Percentiles rank a stretch among this genome's conserved stretches.
These are phyloP conservation scores for Amazona vittata DNA, from an alignment of 2,113 vertebrate species.

Conservation along the genomic window DNA sequence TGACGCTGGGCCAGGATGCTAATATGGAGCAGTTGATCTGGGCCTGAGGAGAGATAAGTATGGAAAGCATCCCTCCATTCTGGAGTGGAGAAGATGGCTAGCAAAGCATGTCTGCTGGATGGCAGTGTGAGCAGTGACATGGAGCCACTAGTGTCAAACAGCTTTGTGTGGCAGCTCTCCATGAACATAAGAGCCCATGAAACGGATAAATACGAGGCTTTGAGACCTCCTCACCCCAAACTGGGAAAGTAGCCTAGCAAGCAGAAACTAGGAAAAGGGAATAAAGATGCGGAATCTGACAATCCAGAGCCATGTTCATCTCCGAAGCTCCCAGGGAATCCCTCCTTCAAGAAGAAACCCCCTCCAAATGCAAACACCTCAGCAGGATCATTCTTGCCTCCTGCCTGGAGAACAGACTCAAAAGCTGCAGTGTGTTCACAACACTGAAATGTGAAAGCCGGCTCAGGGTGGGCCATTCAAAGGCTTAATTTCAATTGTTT, in stretches of 20 bases:
- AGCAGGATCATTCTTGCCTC: neutral
- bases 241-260: neutral
- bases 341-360: neutral
- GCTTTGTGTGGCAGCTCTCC: neutral
- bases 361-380: neutral
- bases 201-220: neutral
- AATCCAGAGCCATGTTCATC: neutral
- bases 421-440: neutral
- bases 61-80: neutral
- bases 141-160: neutral
- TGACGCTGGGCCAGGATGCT: neutral
- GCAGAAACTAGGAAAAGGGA: neutral
- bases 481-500: neutral
- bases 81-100: neutral
- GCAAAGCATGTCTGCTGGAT: neutral
- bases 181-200: neutral
- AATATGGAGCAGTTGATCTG: neutral
- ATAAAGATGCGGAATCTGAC: neutral
- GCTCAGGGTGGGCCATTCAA: neutral
- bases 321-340: neutral
- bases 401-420: neutral
- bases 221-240: neutral
- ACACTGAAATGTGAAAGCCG: neutral
- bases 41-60: neutral
- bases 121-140: neutral